Evolutionary conservation across 2,113 vertebrate species (phyloP).

Genomic region (Rhegmatorhina hoffmannsi): DNA sequence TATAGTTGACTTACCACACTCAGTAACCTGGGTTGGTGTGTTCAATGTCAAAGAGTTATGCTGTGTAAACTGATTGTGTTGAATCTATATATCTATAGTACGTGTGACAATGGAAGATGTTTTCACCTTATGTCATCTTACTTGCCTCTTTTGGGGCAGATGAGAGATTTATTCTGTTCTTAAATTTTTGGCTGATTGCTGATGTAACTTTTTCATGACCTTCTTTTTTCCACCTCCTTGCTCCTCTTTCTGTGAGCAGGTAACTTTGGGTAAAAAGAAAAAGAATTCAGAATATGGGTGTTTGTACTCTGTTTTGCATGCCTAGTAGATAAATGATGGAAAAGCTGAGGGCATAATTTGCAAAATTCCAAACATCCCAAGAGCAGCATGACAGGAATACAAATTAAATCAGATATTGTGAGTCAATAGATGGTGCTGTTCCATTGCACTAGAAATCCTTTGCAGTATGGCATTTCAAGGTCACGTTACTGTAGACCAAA

Average conservation of each 20-base stretch:
- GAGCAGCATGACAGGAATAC: not conserved
- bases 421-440: conserved; percentile 53
- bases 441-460: not conserved
- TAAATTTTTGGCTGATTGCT: not conserved
- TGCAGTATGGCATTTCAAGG: not conserved
- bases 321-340: not conserved
- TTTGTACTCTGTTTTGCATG: not conserved
- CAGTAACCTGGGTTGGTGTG: not conserved
- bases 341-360: not conserved
- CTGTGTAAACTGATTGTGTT: not conserved
- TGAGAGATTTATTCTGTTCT: not conserved
- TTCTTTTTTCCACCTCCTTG: not conserved
- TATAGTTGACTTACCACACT: not conserved
- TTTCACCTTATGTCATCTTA: not conserved
- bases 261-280: not conserved
- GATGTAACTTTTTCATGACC: not conserved
- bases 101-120: not conserved
- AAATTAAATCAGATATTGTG: not conserved
- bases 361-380: not conserved
- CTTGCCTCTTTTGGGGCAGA: not conserved
- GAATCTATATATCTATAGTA: accelerated
- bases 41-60: accelerated
- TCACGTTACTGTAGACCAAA: not conserved
- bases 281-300: not conserved
- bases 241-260: not conserved